Evolutionary conservation across 2,797 vertebrate species (phyloP).

Genomic region (Enteromius viviparus): DNA sequence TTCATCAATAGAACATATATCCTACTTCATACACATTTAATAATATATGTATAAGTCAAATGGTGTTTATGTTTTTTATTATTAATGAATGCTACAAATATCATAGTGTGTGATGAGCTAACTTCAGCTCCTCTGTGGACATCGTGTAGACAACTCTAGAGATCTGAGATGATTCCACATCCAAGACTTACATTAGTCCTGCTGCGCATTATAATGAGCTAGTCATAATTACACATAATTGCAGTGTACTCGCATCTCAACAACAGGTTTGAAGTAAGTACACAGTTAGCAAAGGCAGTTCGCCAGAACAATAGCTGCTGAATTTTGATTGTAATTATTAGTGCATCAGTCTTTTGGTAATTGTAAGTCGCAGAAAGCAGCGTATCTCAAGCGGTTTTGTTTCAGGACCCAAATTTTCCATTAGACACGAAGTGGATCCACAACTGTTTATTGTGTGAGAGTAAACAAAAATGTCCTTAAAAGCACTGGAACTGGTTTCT

Average conservation of each 20-base stretch:
- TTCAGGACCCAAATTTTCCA: background rate
- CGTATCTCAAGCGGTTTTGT: background rate
- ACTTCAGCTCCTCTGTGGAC: background rate
- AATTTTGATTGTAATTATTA: slow-evolving; percentile 44
- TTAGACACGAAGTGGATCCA: slow-evolving; percentile 11
- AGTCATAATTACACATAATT: slow-evolving; percentile 49
- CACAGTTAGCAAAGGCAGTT: slow-evolving; percentile 26
- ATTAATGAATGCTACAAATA: background rate
- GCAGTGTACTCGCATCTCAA: slow-evolving; percentile 17
- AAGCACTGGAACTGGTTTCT: background rate
- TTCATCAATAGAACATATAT: background rate
- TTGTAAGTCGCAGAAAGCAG: slow-evolving; percentile 9
- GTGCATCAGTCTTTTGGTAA: slow-evolving; percentile 33
- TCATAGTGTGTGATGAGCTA: background rate
- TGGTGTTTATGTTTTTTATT: background rate
- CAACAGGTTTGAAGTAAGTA: slow-evolving; percentile 28
- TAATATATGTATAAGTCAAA: background rate
- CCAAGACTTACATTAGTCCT: background rate
- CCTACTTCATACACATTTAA: background rate
- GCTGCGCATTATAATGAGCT: slow-evolving; percentile 39
- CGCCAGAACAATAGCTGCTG: slow-evolving; percentile 32
- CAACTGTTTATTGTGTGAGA: background rate
- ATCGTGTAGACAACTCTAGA: background rate
- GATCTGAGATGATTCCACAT: slow-evolving; percentile 14
- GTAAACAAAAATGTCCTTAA: slow-evolving; percentile 9